phyloP scores from a whole-genome alignment of 1,140 invertebrate species.

The Drosophila arawakana region DNA sequence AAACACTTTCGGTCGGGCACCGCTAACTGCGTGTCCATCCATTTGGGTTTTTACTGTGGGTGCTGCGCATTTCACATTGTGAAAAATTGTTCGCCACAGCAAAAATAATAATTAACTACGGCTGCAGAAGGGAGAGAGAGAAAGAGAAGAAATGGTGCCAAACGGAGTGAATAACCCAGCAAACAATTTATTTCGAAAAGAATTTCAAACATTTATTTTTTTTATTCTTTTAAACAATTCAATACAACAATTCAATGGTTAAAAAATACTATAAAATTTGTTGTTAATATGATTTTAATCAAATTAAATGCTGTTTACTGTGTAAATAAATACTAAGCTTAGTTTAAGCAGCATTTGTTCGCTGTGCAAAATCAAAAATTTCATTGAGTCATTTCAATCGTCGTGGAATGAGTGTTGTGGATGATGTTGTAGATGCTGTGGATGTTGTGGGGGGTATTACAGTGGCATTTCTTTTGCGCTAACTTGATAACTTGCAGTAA shows the following conservation, averaged over 20 bases:
- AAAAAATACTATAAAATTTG: too few species aligned
- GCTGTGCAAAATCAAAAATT: slow-evolving; percentile 38
- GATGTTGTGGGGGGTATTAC: neutral
- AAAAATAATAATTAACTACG: slow-evolving; percentile 33
- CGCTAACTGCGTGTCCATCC: slow-evolving; percentile 22
- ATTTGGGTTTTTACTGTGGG: slow-evolving; percentile 31
- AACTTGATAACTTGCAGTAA: slow-evolving; percentile 13
- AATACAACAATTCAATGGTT: too few species aligned
- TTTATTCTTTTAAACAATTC: too few species aligned
- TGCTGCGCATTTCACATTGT: slow-evolving; percentile 40
- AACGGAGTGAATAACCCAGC: neutral
- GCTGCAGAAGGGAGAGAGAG: neutral
- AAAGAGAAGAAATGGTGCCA: neutral
- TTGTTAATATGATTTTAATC: too few species aligned
- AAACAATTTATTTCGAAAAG: neutral
- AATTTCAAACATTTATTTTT: too few species aligned
- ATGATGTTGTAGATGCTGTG: slow-evolving; percentile 1
- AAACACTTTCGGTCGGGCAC: slow-evolving; percentile 1
- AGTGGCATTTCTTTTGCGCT: slow-evolving; percentile 18
- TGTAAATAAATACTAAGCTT: neutral
- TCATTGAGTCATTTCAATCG: slow-evolving; percentile 61
- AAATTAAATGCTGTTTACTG: too few species aligned
- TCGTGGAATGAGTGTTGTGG: slow-evolving; percentile 6
- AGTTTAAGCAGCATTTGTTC: slow-evolving; percentile 17
- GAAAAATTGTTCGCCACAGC: slow-evolving; percentile 34